A percentile compares a stretch with the other conserved stretches of the same genome.
Evolutionary conservation across 2,888 invertebrate genomes (phyloP).

Genomic region (Diaperis boleti): DNA sequence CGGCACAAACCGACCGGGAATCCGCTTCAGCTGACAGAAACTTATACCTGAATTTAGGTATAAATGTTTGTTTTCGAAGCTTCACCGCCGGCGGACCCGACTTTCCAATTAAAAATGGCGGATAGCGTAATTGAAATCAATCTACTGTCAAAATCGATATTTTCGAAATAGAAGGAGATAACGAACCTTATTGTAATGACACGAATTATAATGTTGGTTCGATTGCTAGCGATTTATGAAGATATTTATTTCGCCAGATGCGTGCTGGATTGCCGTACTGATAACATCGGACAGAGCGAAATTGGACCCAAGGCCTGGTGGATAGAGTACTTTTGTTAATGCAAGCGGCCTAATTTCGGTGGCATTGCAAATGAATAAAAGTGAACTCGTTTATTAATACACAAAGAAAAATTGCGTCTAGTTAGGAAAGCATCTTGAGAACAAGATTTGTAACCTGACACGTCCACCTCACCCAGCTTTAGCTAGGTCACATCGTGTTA

Average conservation of each 20-base stretch:
- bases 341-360: conserved; percentile 2
- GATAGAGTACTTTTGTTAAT: conserved; percentile 1
- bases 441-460: no score
- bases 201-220: no score
- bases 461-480: no score
- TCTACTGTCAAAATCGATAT: conserved; percentile 27
- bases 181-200: no score
- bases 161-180: neutral
- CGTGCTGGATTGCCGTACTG: neutral
- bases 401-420: no score
- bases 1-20: conserved; percentile 7
- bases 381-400: neutral
- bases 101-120: conserved; percentile 25
- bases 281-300: neutral
- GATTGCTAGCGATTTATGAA: conserved; percentile 4
- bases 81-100: neutral
- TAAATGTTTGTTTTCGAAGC: conserved; percentile 12
- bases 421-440: no score
- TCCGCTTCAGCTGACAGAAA: conserved; percentile 10
- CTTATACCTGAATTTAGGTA: conserved; percentile 38
- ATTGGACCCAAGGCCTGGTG: neutral
- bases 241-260: conserved; percentile 6
- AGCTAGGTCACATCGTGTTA: no score
- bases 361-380: neutral
- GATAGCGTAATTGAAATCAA: conserved; percentile 26